These are phyloP conservation scores for Melieria omissa DNA, from an alignment of 2,888 invertebrate species.

Conservation along the genomic window DNA sequence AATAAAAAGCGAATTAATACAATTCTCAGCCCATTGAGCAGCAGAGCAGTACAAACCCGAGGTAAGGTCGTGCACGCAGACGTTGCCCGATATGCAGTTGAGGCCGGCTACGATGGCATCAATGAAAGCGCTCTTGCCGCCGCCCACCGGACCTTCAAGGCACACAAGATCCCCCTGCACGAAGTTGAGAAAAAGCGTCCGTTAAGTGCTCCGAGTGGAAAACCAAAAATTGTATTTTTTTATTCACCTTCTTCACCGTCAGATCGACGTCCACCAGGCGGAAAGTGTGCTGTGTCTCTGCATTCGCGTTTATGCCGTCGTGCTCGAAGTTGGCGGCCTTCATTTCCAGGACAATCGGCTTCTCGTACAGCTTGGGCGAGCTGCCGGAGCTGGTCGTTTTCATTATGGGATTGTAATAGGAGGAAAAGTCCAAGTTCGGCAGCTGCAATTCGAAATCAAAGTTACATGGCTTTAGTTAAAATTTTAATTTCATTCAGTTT, in stretches of 20 bases:
- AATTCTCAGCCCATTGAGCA: background rate
- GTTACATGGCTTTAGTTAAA: background rate
- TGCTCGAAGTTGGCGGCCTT: conserved; percentile 72
- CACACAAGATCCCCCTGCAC: conserved; percentile 83
- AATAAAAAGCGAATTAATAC: background rate
- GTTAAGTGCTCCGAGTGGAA: background rate
- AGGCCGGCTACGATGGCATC: conserved; percentile 88
- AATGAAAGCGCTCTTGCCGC: conserved; percentile 90
- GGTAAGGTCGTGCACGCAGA: conserved; percentile 76
- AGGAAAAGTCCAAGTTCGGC: conserved; percentile 62
- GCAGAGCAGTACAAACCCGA: conserved; percentile 67
- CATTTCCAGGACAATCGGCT: conserved; percentile 70
- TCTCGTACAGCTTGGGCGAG: conserved; percentile 66
- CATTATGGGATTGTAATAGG: conserved; percentile 63
- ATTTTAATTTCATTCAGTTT: background rate
- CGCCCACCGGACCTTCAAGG: conserved; percentile 88
- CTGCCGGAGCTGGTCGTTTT: conserved; percentile 43
- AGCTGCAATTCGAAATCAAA: conserved; percentile 46
- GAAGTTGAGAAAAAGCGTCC: background rate
- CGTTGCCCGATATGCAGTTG: conserved; percentile 74
- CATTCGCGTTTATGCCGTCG: conserved; percentile 41
- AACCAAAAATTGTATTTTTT: background rate
- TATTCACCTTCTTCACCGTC: conserved; percentile 59
- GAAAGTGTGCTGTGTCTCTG: conserved; percentile 47
- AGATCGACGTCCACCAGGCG: conserved; percentile 62